Base-by-base conservation (phyloP, 2,888 invertebrate species). In the Calephelis perditalis region DNA sequence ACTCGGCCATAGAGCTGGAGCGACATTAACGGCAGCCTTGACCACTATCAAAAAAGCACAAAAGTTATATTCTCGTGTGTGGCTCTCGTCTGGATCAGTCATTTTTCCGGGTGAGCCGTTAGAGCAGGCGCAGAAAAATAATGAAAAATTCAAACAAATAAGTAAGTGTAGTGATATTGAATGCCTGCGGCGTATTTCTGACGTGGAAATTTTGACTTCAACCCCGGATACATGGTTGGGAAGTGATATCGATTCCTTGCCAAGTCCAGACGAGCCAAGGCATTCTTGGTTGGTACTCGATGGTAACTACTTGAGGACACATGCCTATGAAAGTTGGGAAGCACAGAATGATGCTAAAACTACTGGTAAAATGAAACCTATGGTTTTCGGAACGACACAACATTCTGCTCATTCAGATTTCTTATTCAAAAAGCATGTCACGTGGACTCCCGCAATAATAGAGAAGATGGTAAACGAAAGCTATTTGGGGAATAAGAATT, bases 1-100 rank as follows among this genome's bases (percentile, higher is more conserved):
- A 46, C 92, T 97, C 71, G 98, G 97, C 0, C 96, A 97, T 75
- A 92, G 96, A 35, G 96, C 97, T 0, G 97, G 97, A 1, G 97
- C 95, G 0, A 97, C 97, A 0, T 81, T 97, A 11, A 95, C 96
- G 0, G 94, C 96, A 0, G 95, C 96, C 0, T 82, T 97, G 49
- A 92, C 94, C 73, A 82, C 94, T 67, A 78, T 92, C 88, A 10
- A 86, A 78, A 68, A 92, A 61, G 88, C 93, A 3, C 92, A 93
- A 59, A 93, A 92, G 56, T 86, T 96, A 5, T 97, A 96, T 73
- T 88, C 94, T 0, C 88, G 94, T 58, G 95, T 94, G 5, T 97
- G 97, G 97, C 92, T 96, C 1, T 94, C 96, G 0, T 96, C 96
- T 3, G 92, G 95, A 0, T 94, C 95, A 1, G 94, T 95, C 0